phyloP scores from a whole-genome alignment of 64 coral and sea anemone genomes.

The Hydrozoanthus tunicans region DNA sequence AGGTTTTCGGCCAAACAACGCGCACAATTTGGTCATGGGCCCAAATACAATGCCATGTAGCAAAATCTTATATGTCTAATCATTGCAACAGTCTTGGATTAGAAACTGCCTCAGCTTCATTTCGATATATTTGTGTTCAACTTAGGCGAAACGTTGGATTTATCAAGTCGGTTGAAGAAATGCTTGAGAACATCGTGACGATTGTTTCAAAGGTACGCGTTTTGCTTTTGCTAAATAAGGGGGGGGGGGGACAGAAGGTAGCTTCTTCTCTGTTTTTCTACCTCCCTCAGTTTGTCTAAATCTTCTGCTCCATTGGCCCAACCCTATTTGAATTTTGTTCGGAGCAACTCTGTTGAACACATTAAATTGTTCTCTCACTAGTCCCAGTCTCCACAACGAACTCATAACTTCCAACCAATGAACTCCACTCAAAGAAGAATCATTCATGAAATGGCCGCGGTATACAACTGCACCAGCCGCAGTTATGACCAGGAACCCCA shows the following conservation, averaged over 20 bases:
- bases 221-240: too few species aligned
- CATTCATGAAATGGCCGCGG: constrained; percentile 82
- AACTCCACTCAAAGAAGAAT: constrained; percentile 84
- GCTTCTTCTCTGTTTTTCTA: background rate
- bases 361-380: background rate
- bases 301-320: too few species aligned
- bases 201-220: constrained; percentile 74
- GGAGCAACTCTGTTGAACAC: background rate
- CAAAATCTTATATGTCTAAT: too few species aligned
- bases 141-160: constrained; percentile 72
- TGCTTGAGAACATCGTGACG: constrained; percentile 78
- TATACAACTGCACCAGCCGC: constrained; percentile 74
- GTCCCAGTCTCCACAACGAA: constrained; percentile 56
- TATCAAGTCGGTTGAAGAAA: constrained; percentile 85
- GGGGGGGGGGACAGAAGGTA: too few species aligned
- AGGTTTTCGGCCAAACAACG: too few species aligned
- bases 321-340: background rate
- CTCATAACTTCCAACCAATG: constrained; percentile 86
- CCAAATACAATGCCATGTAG: too few species aligned
- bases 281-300: too few species aligned
- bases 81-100: background rate
- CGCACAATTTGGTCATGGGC: too few species aligned
- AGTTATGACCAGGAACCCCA: constrained; percentile 93
- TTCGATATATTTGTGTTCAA: background rate
- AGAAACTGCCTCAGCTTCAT: background rate